Conservation (phyloP, 2,888 invertebrate species). For the Heteropelma amictum region DNA sequence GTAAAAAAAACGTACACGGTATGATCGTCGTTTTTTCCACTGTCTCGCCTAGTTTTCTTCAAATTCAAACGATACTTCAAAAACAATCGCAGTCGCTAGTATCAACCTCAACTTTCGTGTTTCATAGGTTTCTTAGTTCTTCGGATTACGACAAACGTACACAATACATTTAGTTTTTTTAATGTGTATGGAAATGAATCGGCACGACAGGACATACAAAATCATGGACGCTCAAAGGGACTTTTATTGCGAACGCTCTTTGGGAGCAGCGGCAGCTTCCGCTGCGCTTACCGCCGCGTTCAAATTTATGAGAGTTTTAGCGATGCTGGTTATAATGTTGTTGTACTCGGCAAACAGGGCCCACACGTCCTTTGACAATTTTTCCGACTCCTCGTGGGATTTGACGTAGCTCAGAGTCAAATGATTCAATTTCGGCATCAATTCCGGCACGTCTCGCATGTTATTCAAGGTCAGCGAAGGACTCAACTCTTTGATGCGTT, state of each 20-base stretch:
- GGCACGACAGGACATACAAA: no score
- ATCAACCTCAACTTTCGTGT: background rate
- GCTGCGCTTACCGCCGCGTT: constrained; percentile 77
- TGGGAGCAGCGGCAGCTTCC: constrained; percentile 76
- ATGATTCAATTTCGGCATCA: constrained; percentile 76
- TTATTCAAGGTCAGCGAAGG: constrained; percentile 77
- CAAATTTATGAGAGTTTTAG: constrained; percentile 77
- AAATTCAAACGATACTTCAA: no score
- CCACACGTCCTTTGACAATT: constrained; percentile 74
- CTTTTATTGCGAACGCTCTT: constrained; percentile 69
- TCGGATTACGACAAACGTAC: background rate
- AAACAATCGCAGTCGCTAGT: no score
- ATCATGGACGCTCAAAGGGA: background rate
- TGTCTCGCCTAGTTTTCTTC: no score
- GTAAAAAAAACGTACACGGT: no score
- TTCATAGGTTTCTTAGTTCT: background rate
- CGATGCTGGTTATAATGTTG: constrained; percentile 78
- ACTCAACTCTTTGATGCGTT: constrained; percentile 75
- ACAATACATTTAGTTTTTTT: background rate
- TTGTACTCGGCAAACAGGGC: constrained; percentile 78
- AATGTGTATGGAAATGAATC: background rate
- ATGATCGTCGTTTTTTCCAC: no score
- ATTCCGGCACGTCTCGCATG: constrained; percentile 76
- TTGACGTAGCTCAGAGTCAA: constrained; percentile 76
- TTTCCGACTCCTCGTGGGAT: constrained; percentile 75